Base-by-base conservation (phyloP, 1,140 invertebrate genomes). In the Diorhabda carinulata region DNA sequence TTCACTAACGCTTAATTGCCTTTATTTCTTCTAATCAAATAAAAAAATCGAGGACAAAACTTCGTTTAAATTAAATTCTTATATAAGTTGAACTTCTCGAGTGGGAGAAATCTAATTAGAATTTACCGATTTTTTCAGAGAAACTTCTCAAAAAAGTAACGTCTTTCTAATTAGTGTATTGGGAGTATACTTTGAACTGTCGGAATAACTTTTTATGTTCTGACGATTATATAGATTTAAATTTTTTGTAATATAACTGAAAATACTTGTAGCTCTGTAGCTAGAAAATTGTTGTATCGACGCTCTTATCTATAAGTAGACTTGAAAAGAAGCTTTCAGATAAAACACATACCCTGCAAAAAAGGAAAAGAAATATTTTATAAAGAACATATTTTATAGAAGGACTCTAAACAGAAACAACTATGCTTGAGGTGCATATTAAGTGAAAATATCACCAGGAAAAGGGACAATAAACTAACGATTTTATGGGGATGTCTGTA, bases 401-500 rank as follows among this genome's bases (percentile, higher is more conserved):
- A 52, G 47, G 47, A n/a, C 61, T 62, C 44, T 62, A 43, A 62
- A 62, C 61, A 41, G 61, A 62, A 62, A 62, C 61, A 43, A 62
- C 41, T 62, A 43, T 42, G 61, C 61, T 62, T 62, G 61, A 62
- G 61, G 43, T 7, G 61, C 43, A 47, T 62, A 43, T 62, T 44
- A 62, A 62, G 61, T 62, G 61, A 47, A 62, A 62, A 62, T 62
- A 62, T 62, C 43, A 43, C 61, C 61, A 44, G 43, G 41, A 44
- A 44, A 62, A 62, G 61, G 43, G 61, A 62, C 61, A 62, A 62
- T 62, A 47, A 62, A 62, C 41, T 62, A n/a, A 43, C 42, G 10
- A 62, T 62, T 62, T 62, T 44, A 62, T 62, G 61, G 61, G 3
- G n/a, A 62, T 43, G 41, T 62, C 61, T 62, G 61, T 43, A 62